Evolutionary conservation across 2,113 vertebrate species (phyloP).

Genomic region (Hemiprocne comata): DNA sequence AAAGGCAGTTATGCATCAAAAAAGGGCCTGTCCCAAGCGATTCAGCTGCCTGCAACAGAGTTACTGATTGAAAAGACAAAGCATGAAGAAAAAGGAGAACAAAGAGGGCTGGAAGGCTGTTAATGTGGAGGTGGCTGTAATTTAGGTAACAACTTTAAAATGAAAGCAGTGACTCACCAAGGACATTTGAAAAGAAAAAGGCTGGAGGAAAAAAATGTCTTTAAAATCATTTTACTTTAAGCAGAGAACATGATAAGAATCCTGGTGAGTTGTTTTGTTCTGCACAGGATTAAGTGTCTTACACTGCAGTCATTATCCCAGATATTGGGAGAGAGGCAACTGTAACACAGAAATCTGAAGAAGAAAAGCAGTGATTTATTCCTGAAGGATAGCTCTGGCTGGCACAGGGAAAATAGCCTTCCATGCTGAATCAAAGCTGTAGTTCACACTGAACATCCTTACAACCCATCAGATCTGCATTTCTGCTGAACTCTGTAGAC

Average conservation of each 20-base stretch:
- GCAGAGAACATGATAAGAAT: neutral
- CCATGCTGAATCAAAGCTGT: neutral
- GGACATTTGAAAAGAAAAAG: neutral
- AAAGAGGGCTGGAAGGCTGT: slow-evolving; percentile 35
- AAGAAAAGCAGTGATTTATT: neutral
- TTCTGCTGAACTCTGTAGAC: neutral
- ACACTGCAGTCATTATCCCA: neutral
- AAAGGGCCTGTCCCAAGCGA: neutral
- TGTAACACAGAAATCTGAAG: accelerated
- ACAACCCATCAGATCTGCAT: neutral
- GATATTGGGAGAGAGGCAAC: neutral
- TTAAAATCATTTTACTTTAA: neutral
- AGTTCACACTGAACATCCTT: accelerated
- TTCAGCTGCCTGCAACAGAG: neutral
- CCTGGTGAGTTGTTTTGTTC: neutral
- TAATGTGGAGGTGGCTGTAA: slow-evolving; percentile 43
- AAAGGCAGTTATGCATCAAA: neutral
- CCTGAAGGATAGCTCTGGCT: neutral
- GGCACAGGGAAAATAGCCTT: neutral
- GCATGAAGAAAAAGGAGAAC: slow-evolving; percentile 19
- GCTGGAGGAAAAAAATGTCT: neutral
- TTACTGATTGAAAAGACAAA: slow-evolving; percentile 1
- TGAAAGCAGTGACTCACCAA: slow-evolving; percentile 40
- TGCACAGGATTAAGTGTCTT: neutral
- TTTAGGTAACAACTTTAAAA: slow-evolving; percentile 15